Conservation (phyloP, 2,113 vertebrate genomes). For the Symphodus melops region DNA sequence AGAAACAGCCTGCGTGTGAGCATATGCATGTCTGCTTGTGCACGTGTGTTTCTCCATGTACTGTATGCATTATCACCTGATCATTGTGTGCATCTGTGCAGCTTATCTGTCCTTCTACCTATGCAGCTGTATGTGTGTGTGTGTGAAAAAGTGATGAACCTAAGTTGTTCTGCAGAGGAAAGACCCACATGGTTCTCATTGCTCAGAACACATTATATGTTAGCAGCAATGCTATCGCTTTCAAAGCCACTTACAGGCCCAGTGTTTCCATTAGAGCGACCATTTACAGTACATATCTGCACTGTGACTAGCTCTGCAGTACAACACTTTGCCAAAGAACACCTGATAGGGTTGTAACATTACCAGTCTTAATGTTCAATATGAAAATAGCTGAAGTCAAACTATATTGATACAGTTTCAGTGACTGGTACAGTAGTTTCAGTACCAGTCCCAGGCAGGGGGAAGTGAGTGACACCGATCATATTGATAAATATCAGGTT, state of each 20-base stretch:
- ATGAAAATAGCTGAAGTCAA: no score
- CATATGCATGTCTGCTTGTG: conserved; percentile 15
- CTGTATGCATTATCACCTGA: conserved; percentile 56
- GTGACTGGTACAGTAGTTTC: no score
- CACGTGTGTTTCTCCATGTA: conserved; percentile 12
- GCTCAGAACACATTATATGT: conserved; percentile 49
- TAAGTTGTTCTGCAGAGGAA: conserved; percentile 62
- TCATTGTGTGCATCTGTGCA: conserved; percentile 23
- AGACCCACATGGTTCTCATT: conserved; percentile 74
- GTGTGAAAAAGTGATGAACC: conserved; percentile 55
- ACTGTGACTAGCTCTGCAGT: background rate
- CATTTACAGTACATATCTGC: conserved; percentile 30
- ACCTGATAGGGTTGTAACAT: no score
- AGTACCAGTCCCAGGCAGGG: no score
- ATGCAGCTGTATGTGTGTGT: conserved; percentile 13
- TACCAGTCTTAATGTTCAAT: no score
- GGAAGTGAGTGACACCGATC: no score
- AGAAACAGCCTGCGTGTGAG: conserved; percentile 14
- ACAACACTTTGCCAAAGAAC: background rate
- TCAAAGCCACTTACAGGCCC: conserved; percentile 56
- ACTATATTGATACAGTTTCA: no score
- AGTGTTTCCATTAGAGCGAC: conserved; percentile 32
- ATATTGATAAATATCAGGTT: no score
- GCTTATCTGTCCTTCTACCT: conserved; percentile 26
- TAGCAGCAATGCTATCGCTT: conserved; percentile 56